Conservation (phyloP, 1,140 invertebrate species). For the Ptiloglossa arizonensis region DNA sequence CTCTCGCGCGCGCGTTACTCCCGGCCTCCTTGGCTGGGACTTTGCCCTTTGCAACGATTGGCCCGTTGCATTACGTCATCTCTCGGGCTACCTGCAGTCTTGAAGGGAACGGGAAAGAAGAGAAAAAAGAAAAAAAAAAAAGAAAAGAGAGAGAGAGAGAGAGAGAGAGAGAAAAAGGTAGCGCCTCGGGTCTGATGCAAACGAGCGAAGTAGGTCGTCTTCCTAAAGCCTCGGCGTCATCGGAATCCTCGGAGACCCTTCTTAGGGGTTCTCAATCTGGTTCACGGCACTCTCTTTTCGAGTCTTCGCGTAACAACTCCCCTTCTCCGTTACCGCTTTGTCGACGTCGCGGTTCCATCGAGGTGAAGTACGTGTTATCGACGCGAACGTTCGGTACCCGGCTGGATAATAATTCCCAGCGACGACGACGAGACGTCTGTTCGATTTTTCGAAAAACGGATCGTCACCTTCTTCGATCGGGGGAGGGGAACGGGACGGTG, state of each 20-base stretch:
- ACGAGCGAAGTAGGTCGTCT: constrained; percentile 49
- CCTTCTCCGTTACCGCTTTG: too few relatives aligned
- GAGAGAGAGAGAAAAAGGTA: constrained; percentile 23
- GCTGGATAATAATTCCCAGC: too few relatives aligned
- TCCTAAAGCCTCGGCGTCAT: constrained; percentile 53
- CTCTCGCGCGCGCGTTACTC: too few relatives aligned
- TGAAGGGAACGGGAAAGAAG: constrained; percentile 15
- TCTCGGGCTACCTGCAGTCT: constrained; percentile 43
- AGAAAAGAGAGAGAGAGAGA: neutral
- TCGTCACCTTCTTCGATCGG: constrained; percentile 8
- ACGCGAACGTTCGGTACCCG: too few relatives aligned
- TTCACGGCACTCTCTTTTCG: constrained; percentile 6
- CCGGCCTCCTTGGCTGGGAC: constrained; percentile 1
- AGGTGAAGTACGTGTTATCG: neutral
- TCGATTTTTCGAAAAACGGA: constrained; percentile 22
- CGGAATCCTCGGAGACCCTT: constrained; percentile 41
- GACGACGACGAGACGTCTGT: too few relatives aligned
- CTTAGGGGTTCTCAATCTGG: constrained; percentile 42
- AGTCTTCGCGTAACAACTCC: neutral
- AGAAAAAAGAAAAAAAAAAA: neutral
- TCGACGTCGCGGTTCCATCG: neutral
- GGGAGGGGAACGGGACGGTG: constrained; percentile 29
- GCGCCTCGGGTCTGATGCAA: constrained; percentile 53
- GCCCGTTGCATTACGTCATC: constrained; percentile 55
- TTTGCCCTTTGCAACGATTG: constrained; percentile 51